Evolutionary conservation across 1,140 invertebrate genomes (phyloP).

Genomic region (Diprion similis): DNA sequence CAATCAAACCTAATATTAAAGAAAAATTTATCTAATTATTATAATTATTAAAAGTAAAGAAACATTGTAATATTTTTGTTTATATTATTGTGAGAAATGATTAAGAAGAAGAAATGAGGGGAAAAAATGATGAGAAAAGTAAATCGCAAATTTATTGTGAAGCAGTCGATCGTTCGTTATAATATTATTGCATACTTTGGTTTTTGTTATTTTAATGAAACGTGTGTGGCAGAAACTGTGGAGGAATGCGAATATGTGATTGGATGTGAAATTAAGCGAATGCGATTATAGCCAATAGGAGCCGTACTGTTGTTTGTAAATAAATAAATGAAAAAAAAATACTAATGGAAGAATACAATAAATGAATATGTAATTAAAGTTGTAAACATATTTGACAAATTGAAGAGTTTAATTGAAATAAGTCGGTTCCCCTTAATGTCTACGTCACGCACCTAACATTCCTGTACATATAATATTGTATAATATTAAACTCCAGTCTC

Average conservation of each 20-base stretch:
- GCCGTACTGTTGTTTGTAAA: constrained; percentile 27
- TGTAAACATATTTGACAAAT: constrained; percentile 6
- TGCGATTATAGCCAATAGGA: constrained; percentile 22
- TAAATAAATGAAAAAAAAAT: constrained; percentile 22
- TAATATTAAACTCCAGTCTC: neutral
- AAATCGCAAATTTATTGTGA: neutral
- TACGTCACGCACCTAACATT: no score
- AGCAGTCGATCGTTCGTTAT: constrained; percentile 29
- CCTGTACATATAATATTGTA: neutral
- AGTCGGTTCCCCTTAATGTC: no score
- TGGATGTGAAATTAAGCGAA: constrained; percentile 26
- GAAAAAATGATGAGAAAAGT: neutral
- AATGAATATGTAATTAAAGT: neutral
- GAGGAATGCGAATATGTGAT: constrained; percentile 32
- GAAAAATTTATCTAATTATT: constrained; percentile 8
- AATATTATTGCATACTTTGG: constrained; percentile 38
- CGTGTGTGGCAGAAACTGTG: constrained; percentile 30
- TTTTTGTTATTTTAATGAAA: constrained; percentile 54
- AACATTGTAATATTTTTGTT: constrained; percentile 8
- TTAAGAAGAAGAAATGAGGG: neutral
- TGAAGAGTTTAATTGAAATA: neutral
- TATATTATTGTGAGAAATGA: constrained; percentile 6
- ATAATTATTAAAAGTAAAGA: constrained; percentile 6
- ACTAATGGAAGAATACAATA: constrained; percentile 14
- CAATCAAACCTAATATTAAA: constrained; percentile 2